Evolutionary conservation across 2,113 vertebrate genomes (phyloP).

Genomic region (Amphiprion ocellaris): DNA sequence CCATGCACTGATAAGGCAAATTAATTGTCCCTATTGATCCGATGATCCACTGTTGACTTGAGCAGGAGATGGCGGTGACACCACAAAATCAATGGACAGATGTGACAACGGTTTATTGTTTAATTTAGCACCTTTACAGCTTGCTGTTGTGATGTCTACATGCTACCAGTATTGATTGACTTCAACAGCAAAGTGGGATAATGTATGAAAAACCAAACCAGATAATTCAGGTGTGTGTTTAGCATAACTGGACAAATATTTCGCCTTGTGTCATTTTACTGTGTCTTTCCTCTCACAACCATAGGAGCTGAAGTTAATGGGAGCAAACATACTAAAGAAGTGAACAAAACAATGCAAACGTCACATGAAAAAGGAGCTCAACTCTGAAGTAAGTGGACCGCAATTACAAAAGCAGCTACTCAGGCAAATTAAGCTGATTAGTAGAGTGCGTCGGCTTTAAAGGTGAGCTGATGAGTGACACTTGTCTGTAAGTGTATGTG

Average conservation of each 20-base stretch:
- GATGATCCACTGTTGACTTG: constrained; percentile 22
- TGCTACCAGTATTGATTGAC: background rate
- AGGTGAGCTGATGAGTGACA: too few species aligned
- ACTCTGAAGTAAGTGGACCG: constrained; percentile 8
- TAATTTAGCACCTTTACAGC: constrained; percentile 21
- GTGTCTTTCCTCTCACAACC: constrained; percentile 11
- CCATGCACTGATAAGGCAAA: constrained; percentile 53
- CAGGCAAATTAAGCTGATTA: constrained; percentile 6
- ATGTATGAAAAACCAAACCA: too few species aligned
- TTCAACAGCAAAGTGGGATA: too few species aligned
- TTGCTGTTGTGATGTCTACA: constrained; percentile 7
- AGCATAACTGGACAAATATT: too few species aligned
- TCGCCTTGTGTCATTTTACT: background rate
- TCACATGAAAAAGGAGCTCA: constrained; percentile 1
- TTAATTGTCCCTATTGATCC: constrained; percentile 30
- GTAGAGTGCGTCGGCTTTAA: constrained; percentile 6
- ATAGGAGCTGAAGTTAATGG: background rate
- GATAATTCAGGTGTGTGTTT: too few species aligned
- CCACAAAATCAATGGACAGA: constrained; percentile 26
- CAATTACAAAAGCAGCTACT: constrained; percentile 19
- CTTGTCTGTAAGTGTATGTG: too few species aligned
- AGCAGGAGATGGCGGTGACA: background rate
- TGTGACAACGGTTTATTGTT: constrained; percentile 40
- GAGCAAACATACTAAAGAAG: constrained; percentile 10
- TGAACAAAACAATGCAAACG: constrained; percentile 11